phyloP scores from a whole-genome alignment of 1,140 invertebrate species.

The Eumeta japonica region DNA sequence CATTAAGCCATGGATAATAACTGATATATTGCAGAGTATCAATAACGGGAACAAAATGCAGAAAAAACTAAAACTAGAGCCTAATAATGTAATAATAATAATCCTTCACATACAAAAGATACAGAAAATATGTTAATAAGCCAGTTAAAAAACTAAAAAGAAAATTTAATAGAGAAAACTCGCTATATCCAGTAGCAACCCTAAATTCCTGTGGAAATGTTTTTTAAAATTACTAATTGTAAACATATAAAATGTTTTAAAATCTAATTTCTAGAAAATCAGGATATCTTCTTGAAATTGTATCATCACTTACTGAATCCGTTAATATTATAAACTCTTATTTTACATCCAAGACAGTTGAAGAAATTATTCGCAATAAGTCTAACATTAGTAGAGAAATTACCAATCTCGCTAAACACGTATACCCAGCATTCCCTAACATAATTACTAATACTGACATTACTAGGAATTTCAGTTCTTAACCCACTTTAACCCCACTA shows the following conservation, averaged over 20 bases:
- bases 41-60: slow-evolving; percentile 3
- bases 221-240: slow-evolving; percentile 1
- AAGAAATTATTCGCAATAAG: no score
- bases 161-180: background rate
- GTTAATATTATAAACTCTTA: background rate
- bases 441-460: no score
- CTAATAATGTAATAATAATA: background rate
- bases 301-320: background rate
- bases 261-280: background rate
- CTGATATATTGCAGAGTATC: background rate
- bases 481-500: background rate
- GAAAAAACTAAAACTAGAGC: background rate
- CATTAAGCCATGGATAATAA: slow-evolving; percentile 1
- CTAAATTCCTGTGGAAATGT: background rate
- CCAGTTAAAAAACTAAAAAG: slow-evolving; percentile 3
- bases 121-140: slow-evolving; percentile 1
- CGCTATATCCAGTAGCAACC: background rate
- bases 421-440: no score
- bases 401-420: background rate
- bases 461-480: no score
- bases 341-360: no score
- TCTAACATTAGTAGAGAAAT: background rate
- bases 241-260: background rate
- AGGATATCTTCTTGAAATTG: background rate
- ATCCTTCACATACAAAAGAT: slow-evolving; percentile 2